Evolutionary conservation across 2,113 vertebrate species (phyloP).

Genomic region (Burhinus oedicnemus): DNA sequence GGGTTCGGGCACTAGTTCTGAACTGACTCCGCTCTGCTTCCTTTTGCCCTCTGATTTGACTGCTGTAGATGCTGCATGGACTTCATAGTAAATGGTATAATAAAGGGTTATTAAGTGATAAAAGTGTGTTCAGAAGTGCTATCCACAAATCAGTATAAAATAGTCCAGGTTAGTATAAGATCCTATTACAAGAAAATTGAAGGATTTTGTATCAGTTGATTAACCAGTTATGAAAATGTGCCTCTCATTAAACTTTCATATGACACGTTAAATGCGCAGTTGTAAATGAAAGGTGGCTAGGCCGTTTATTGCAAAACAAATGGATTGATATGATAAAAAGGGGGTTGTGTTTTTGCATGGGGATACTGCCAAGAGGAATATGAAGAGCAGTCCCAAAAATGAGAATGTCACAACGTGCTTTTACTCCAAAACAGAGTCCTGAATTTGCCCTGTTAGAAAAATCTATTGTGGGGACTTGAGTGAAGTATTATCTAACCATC

Average conservation of each 20-base stretch:
- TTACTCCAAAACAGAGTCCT: slow-evolving; percentile 34
- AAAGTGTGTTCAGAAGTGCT: background rate
- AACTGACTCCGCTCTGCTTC: background rate
- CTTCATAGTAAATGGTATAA: background rate
- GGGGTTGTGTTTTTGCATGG: background rate
- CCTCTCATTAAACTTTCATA: background rate
- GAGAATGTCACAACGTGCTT: background rate
- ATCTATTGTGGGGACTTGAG: slow-evolving; percentile 39
- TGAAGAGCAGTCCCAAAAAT: slow-evolving; percentile 8
- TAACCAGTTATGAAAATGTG: slow-evolving; percentile 22
- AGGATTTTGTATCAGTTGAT: slow-evolving; percentile 20
- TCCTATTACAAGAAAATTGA: background rate
- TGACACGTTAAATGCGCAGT: background rate
- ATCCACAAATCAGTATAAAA: slow-evolving; percentile 10
- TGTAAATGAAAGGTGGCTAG: background rate
- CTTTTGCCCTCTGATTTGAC: background rate
- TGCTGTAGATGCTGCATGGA: background rate
- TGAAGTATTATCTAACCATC: slow-evolving; percentile 60
- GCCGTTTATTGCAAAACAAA: slow-evolving; percentile 2
- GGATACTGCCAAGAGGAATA: background rate
- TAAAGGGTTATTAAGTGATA: background rate
- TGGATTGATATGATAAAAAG: background rate
- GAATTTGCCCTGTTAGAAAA: slow-evolving; percentile 49
- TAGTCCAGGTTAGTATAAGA: slow-evolving; percentile 11
- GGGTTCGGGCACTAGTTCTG: background rate